phyloP scores from a whole-genome alignment of 2,888 invertebrate genomes.

The Hemaris fuciformis region DNA sequence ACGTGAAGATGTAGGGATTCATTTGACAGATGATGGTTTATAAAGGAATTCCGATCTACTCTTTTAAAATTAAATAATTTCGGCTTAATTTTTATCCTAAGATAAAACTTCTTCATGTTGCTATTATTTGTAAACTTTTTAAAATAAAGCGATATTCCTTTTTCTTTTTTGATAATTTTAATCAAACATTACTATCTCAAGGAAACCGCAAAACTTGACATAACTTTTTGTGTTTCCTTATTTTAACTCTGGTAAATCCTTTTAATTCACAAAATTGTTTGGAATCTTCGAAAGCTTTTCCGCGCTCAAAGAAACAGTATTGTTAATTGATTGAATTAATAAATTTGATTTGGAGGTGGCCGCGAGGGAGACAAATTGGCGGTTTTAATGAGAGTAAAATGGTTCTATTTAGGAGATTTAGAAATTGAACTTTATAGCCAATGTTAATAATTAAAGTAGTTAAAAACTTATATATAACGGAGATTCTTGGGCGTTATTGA shows the following conservation, averaged over 20 bases:
- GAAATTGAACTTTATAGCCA: background rate
- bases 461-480: too few relatives aligned
- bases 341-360: constrained; percentile 52
- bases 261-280: constrained; percentile 29
- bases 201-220: background rate
- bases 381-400: constrained; percentile 47
- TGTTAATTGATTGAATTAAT: constrained; percentile 66
- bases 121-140: background rate
- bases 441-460: too few relatives aligned
- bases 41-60: constrained; percentile 51
- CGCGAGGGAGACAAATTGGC: constrained; percentile 48
- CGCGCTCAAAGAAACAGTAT: constrained; percentile 43
- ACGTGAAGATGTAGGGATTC: constrained; percentile 57
- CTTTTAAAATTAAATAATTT: constrained; percentile 49
- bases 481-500: too few relatives aligned
- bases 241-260: constrained; percentile 28
- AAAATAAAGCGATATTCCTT: background rate
- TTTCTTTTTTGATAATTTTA: background rate
- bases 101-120: constrained; percentile 29
- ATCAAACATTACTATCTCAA: background rate
- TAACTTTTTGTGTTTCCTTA: constrained; percentile 16
- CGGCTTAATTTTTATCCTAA: constrained; percentile 45
- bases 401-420: constrained; percentile 6
- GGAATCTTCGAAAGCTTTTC: constrained; percentile 38
- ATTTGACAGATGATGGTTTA: constrained; percentile 60